phyloP scores from a whole-genome alignment of 64 coral and sea anemone genomes.

The Astreopora myriophthalma region DNA sequence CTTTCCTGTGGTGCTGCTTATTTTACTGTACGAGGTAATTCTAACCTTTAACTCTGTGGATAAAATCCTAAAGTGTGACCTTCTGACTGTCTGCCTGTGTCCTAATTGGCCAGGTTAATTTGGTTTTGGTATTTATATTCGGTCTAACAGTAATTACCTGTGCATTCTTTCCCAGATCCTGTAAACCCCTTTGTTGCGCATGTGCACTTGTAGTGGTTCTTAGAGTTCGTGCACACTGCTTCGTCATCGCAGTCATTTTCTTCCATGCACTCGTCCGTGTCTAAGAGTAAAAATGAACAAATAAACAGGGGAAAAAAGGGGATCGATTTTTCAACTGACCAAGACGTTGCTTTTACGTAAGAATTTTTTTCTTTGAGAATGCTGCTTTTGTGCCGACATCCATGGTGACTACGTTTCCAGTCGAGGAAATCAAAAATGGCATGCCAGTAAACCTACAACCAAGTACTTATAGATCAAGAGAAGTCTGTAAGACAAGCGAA shows the following conservation, averaged over 20 bases:
- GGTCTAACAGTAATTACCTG: background rate
- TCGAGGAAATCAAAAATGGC: too few species aligned
- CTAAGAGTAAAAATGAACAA: background rate
- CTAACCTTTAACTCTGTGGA: background rate
- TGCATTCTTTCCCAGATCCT: background rate
- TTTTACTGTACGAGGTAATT: background rate
- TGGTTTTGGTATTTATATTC: background rate
- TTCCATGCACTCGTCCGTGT: background rate
- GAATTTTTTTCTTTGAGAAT: too few species aligned
- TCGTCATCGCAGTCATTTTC: constrained; percentile 29
- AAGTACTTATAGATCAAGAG: too few species aligned
- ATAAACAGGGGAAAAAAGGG: background rate
- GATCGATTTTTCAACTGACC: too few species aligned
- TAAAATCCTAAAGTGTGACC: background rate
- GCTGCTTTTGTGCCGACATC: too few species aligned
- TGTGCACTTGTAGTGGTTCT: background rate
- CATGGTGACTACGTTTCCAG: too few species aligned
- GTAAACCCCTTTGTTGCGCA: background rate
- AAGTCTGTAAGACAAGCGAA: too few species aligned
- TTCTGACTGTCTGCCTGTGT: too few species aligned
- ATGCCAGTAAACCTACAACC: too few species aligned
- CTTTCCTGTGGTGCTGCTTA: background rate
- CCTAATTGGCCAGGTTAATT: too few species aligned
- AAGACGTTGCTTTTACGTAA: too few species aligned
- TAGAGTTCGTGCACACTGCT: background rate